A percentile compares a stretch with the other conserved stretches of the same genome.
phyloP scores from a whole-genome alignment of 2,888 invertebrate genomes.

The Lucinisca nassula region DNA sequence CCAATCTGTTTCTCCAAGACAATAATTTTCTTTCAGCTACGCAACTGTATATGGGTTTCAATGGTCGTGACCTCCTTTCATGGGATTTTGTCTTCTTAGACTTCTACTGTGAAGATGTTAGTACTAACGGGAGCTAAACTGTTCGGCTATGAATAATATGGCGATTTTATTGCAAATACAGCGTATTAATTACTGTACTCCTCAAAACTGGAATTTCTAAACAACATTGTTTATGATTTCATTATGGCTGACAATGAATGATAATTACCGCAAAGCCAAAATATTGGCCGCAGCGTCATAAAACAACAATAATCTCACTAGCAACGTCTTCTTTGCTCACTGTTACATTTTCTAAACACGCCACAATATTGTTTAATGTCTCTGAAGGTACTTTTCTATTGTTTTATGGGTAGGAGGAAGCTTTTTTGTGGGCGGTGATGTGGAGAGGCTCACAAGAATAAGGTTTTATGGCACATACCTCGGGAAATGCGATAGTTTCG shows the following conservation, averaged over 20 bases:
- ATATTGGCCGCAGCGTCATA: background rate
- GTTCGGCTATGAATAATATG: background rate
- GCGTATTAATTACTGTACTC: background rate
- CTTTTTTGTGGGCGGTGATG: conserved; percentile 6
- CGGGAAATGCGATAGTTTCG: background rate
- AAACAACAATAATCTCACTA: background rate
- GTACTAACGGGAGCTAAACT: background rate
- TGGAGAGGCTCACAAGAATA: background rate
- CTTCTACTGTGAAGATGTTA: too few species aligned
- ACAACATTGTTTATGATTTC: background rate
- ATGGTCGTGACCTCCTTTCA: too few species aligned
- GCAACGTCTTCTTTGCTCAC: background rate
- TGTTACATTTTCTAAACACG: background rate
- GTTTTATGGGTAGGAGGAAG: background rate
- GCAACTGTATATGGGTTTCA: too few species aligned
- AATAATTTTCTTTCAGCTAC: too few species aligned
- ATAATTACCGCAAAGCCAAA: background rate
- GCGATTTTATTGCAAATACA: background rate
- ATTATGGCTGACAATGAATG: background rate
- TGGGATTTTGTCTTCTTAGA: too few species aligned
- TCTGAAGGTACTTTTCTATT: background rate
- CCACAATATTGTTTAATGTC: background rate
- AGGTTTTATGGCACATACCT: background rate
- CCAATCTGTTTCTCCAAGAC: too few species aligned
- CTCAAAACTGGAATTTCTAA: background rate